Conservation (phyloP, 2,888 invertebrate species). For the Metellina segmentata region DNA sequence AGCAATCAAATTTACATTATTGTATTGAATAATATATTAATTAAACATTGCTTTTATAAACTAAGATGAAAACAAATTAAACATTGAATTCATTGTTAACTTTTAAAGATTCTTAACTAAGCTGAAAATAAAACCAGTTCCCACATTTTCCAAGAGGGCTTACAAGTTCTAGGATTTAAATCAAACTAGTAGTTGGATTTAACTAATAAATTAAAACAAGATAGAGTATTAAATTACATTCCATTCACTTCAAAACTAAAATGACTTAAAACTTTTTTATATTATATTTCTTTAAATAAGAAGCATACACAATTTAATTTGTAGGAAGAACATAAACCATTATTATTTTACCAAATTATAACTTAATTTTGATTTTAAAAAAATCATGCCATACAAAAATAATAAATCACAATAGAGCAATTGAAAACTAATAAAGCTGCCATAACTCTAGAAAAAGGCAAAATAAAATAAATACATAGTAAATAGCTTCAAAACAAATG, state of each 20-base stretch:
- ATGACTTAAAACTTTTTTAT: too few species aligned
- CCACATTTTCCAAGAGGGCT: not conserved
- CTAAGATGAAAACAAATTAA: not conserved
- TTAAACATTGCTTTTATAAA: not conserved
- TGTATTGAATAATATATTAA: not conserved
- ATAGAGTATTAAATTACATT: too few species aligned
- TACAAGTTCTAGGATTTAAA: not conserved
- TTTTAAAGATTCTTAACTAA: too few species aligned
- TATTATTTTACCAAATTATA: too few species aligned
- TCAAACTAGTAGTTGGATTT: not conserved
- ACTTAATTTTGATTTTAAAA: too few species aligned
- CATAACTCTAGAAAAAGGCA: not conserved
- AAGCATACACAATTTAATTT: too few species aligned
- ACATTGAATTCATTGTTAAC: too few species aligned
- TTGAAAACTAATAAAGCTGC: not conserved
- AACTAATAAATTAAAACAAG: not conserved
- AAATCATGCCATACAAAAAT: not conserved
- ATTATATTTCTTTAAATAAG: too few species aligned
- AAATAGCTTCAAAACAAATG: not conserved
- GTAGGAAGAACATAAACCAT: too few species aligned
- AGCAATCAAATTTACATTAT: not conserved
- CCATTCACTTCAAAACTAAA: too few species aligned
- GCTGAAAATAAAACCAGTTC: not conserved
- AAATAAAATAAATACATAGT: not conserved
- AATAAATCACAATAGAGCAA: not conserved